Percentiles rank a stretch among this genome's conserved stretches.
Conservation (phyloP, 1,140 invertebrate genomes). For the Ctenoplectra terminalis region DNA sequence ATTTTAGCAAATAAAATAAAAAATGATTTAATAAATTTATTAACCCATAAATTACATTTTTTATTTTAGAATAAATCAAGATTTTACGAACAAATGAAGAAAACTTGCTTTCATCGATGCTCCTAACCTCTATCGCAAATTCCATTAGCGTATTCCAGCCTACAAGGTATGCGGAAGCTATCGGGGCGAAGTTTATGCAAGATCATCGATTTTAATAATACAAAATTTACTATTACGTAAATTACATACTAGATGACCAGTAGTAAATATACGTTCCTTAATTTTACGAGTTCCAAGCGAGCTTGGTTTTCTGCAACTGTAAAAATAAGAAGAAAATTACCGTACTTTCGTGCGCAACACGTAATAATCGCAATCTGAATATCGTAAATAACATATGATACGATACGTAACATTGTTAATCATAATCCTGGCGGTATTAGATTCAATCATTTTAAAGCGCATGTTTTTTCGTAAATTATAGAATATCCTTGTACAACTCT, state of each 20-base stretch:
- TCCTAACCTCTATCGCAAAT: too few relatives aligned
- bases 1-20: too few relatives aligned
- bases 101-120: background rate
- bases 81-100: background rate
- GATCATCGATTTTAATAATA: background rate
- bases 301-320: background rate
- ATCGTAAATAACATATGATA: background rate
- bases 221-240: slow-evolving; percentile 1
- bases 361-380: too few relatives aligned
- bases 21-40: too few relatives aligned
- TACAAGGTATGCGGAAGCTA: background rate
- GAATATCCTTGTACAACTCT: too few relatives aligned
- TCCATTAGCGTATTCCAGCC: background rate
- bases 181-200: slow-evolving; percentile 1
- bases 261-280: background rate
- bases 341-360: background rate
- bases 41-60: too few relatives aligned
- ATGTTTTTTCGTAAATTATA: background rate
- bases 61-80: too few relatives aligned
- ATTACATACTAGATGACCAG: background rate
- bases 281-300: background rate
- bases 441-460: background rate
- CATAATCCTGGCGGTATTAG: background rate
- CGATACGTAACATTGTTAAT: background rate
- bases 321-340: slow-evolving; percentile 2